These are phyloP conservation scores for Trilocha varians DNA, from an alignment of 2,888 invertebrate genomes.

Conservation along the genomic window DNA sequence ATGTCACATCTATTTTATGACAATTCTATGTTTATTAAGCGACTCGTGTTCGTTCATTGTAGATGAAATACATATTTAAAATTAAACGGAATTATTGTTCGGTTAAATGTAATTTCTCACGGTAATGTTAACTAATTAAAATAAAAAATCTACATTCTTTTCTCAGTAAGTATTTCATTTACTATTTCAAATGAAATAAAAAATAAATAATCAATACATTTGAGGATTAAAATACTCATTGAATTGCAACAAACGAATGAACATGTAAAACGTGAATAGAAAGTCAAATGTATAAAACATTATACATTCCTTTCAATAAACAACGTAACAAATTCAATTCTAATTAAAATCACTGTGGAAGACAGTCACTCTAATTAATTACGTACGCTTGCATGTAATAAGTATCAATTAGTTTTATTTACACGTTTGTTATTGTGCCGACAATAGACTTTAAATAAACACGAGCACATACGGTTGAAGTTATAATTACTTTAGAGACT, in stretches of 20 bases:
- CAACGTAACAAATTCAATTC: not conserved
- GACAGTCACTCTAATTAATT: not conserved
- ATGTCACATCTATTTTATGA: not conserved
- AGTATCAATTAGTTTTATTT: not conserved
- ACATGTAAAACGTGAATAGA: not conserved
- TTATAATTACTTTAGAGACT: conserved; percentile 35
- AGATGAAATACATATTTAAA: not conserved
- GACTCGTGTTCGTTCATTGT: not conserved
- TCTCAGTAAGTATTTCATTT: too few species aligned
- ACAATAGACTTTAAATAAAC: conserved; percentile 4
- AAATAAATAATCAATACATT: too few species aligned
- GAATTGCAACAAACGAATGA: too few species aligned
- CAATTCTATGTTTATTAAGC: not conserved
- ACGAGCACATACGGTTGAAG: conserved; percentile 22
- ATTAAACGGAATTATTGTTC: not conserved
- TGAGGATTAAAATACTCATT: too few species aligned
- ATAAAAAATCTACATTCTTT: too few species aligned
- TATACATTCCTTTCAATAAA: not conserved
- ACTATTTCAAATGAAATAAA: too few species aligned
- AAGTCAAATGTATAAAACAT: not conserved
- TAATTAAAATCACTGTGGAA: not conserved
- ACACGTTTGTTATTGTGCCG: not conserved
- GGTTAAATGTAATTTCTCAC: too few species aligned
- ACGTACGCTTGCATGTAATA: not conserved
- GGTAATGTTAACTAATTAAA: too few species aligned